These are phyloP conservation scores for Prolemur simus DNA, from an alignment of 2,113 vertebrate species.

Conservation along the genomic window DNA sequence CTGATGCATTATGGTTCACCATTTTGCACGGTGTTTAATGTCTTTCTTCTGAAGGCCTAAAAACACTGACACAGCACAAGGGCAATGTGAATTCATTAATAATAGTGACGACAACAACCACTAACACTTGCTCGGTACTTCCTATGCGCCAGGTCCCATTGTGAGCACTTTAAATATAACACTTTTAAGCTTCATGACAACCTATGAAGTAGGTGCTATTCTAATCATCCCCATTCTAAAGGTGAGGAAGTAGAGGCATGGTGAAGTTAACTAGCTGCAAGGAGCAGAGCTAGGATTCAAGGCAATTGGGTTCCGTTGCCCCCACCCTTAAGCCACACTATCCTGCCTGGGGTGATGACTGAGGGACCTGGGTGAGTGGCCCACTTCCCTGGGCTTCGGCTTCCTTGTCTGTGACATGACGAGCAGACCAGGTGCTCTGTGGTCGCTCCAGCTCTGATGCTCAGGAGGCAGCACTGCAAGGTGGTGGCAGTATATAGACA, in stretches of 20 bases:
- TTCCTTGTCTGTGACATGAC: neutral
- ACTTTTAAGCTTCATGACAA: neutral
- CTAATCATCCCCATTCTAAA: neutral
- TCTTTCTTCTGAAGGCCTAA: neutral
- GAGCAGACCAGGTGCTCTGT: neutral
- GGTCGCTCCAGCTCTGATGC: neutral
- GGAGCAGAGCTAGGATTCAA: neutral
- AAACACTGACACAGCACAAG: neutral
- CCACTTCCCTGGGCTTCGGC: neutral
- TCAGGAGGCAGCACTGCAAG: neutral
- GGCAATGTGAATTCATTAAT: neutral
- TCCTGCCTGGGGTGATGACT: neutral
- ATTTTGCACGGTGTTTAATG: neutral
- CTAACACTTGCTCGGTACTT: neutral
- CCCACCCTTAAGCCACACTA: no score
- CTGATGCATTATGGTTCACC: neutral
- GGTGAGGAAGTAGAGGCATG: neutral
- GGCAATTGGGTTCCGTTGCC: neutral
- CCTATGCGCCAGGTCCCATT: rapidly evolving
- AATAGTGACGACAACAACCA: neutral
- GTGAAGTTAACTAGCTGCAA: neutral
- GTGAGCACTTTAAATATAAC: neutral
- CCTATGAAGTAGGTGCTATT: neutral
- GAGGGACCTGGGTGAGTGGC: neutral
- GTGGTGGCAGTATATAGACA: rapidly evolving